Evolutionary conservation across 2,113 vertebrate species (phyloP).

Genomic region (Chaetodon auriga): DNA sequence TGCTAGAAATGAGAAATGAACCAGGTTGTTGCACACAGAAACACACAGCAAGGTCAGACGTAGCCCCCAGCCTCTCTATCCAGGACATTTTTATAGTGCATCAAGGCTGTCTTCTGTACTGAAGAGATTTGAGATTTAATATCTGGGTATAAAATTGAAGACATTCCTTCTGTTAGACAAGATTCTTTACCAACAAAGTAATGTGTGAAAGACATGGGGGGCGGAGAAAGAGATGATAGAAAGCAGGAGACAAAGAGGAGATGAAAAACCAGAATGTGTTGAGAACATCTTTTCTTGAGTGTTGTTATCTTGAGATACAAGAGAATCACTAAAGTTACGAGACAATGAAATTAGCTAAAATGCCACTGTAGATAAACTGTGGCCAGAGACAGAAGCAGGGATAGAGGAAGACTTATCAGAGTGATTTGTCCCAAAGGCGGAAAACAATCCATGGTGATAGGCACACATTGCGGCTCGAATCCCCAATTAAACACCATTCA

Average conservation of each 20-base stretch:
- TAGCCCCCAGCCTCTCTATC: conserved; percentile 49
- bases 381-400: conserved; percentile 30
- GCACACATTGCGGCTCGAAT: conserved; percentile 42
- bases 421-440: conserved; percentile 54
- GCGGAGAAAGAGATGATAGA: background rate
- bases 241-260: background rate
- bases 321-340: conserved; percentile 19
- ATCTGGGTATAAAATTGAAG: conserved; percentile 43
- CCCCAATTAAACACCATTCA: conserved; percentile 51
- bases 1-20: conserved; percentile 11
- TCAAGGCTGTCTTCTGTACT: conserved; percentile 31
- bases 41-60: conserved; percentile 64
- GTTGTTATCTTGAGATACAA: conserved; percentile 26
- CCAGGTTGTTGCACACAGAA: background rate
- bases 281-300: background rate
- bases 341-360: conserved; percentile 44
- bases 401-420: conserved; percentile 33
- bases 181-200: conserved; percentile 49
- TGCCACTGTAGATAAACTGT: conserved; percentile 55
- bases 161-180: conserved; percentile 43
- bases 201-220: conserved; percentile 2
- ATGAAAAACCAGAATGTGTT: background rate
- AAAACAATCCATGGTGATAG: conserved; percentile 52
- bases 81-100: conserved; percentile 55
- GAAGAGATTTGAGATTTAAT: conserved; percentile 37